phyloP scores from a whole-genome alignment of 1,140 invertebrate species.

The Dysdera silvatica region DNA sequence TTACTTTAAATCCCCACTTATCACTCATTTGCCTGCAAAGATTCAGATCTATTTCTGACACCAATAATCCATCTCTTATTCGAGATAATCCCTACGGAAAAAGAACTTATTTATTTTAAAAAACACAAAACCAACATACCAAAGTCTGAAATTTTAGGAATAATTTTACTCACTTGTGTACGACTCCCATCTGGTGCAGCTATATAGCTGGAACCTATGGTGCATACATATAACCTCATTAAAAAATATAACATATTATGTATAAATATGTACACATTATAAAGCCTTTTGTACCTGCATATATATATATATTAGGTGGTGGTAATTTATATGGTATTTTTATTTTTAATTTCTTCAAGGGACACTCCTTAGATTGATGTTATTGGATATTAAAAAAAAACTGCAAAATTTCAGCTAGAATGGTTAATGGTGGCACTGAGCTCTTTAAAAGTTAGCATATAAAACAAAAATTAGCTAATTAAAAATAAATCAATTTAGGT shows the following conservation, averaged over 20 bases:
- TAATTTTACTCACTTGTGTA: slow-evolving; percentile 59
- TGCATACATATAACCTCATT: neutral
- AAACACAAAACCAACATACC: neutral
- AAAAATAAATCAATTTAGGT: too few species aligned
- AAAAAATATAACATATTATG: neutral
- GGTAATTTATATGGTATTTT: too few species aligned
- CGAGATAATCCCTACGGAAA: slow-evolving; percentile 74
- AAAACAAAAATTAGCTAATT: too few species aligned
- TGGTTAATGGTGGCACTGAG: too few species aligned
- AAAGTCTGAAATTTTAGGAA: neutral
- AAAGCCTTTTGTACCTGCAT: too few species aligned
- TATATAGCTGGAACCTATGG: slow-evolving; percentile 76
- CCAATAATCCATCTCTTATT: slow-evolving; percentile 76
- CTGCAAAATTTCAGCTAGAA: too few species aligned
- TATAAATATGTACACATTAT: too few species aligned
- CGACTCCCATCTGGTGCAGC: slow-evolving; percentile 86
- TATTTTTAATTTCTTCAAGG: too few species aligned
- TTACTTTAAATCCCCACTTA: slow-evolving; percentile 82
- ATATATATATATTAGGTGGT: too few species aligned
- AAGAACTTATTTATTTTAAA: neutral
- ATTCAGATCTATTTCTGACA: slow-evolving; percentile 89
- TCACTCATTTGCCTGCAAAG: slow-evolving; percentile 91
- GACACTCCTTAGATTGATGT: too few species aligned
- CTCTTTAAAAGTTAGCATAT: too few species aligned
- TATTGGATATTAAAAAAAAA: too few species aligned